These are phyloP conservation scores for Pandion haliaetus DNA, from an alignment of 2,113 vertebrate genomes.

Conservation along the genomic window DNA sequence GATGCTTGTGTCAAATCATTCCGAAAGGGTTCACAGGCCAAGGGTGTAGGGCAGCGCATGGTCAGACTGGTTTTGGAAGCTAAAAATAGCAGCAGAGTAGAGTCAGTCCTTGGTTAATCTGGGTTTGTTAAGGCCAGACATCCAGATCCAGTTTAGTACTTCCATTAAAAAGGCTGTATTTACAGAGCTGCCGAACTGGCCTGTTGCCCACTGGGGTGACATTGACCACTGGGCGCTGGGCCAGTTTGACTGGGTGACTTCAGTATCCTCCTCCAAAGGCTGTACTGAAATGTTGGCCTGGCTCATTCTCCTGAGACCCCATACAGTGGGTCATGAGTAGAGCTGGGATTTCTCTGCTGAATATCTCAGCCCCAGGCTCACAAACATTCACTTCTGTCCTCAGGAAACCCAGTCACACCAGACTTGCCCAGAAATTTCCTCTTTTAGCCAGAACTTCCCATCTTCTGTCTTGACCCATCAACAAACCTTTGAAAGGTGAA, in stretches of 20 bases:
- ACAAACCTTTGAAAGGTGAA: not conserved
- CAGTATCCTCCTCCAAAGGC: not conserved
- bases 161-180: not conserved
- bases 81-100: not conserved
- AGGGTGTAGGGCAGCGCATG: accelerated
- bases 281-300: not conserved
- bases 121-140: not conserved
- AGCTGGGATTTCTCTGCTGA: not conserved
- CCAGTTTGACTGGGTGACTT: conserved; percentile 12
- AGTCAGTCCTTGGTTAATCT: not conserved
- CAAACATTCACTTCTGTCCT: accelerated
- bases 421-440: not conserved
- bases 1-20: accelerated
- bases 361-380: not conserved
- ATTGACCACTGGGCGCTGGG: not conserved
- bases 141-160: not conserved
- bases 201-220: not conserved
- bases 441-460: not conserved
- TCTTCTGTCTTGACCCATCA: not conserved
- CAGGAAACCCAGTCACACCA: not conserved
- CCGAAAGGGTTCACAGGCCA: not conserved
- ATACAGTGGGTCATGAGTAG: not conserved
- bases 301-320: not conserved
- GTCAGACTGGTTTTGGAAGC: not conserved
- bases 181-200: not conserved